Evolutionary conservation across 2,113 vertebrate species (phyloP).

Genomic region (Trogon surrucura): DNA sequence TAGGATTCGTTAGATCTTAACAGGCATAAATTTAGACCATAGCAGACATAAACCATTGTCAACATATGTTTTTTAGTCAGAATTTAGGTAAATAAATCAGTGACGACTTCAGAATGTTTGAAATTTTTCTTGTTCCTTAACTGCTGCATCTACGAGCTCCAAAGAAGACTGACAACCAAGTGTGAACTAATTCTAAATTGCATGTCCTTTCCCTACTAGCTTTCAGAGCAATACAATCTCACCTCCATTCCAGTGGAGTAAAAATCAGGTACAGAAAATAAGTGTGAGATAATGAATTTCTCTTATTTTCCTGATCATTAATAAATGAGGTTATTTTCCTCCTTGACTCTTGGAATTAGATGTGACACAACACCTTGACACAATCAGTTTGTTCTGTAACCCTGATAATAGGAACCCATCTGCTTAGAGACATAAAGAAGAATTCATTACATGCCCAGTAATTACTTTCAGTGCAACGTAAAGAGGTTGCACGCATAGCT

Average conservation of each 20-base stretch:
- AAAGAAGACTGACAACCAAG: background rate
- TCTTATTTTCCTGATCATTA: slow-evolving; percentile 59
- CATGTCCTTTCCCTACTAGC: background rate
- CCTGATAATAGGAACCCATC: slow-evolving; percentile 58
- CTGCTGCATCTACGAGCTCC: background rate
- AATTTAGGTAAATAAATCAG: background rate
- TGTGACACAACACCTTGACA: slow-evolving; percentile 59
- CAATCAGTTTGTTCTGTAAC: slow-evolving; percentile 61
- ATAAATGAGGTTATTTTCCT: slow-evolving; percentile 65
- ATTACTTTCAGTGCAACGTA: slow-evolving; percentile 54
- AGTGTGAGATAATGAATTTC: slow-evolving; percentile 54
- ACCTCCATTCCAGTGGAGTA: background rate
- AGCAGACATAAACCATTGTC: background rate
- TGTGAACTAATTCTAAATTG: background rate
- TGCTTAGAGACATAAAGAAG: slow-evolving; percentile 63
- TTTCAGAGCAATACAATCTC: slow-evolving; percentile 15
- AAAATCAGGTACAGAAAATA: slow-evolving; percentile 24
- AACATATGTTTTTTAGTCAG: background rate
- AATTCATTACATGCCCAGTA: slow-evolving; percentile 54
- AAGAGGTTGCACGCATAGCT: slow-evolving; percentile 23
- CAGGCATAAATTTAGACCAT: background rate
- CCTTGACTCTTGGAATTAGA: slow-evolving; percentile 58
- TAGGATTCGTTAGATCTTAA: background rate
- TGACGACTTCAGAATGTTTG: background rate
- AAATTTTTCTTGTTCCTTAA: background rate